These are phyloP conservation scores for Shargacucullia verbasci DNA, from an alignment of 2,888 invertebrate species.

Conservation along the genomic window DNA sequence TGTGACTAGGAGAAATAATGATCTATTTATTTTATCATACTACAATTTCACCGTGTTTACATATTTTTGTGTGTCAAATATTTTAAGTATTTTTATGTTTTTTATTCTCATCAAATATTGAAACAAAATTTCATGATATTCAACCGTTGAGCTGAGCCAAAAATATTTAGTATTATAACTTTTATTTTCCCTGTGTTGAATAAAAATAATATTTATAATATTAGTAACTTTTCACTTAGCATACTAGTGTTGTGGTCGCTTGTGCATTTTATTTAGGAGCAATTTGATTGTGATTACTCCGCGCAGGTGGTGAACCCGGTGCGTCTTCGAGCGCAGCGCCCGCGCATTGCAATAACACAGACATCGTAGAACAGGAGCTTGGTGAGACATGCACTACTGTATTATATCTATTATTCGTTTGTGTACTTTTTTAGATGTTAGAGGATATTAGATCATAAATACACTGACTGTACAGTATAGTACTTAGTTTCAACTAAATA, in stretches of 20 bases:
- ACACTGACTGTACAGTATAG: conserved; percentile 14
- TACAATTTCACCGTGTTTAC: conserved; percentile 10
- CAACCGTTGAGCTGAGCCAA: conserved; percentile 1
- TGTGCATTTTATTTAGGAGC: conserved; percentile 38
- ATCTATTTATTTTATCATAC: conserved; percentile 1
- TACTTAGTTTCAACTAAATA: conserved; percentile 29
- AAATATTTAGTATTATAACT: conserved; percentile 6
- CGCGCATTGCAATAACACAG: conserved; percentile 66
- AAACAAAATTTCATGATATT: background rate
- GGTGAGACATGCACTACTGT: conserved; percentile 72
- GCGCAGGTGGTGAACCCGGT: conserved; percentile 81
- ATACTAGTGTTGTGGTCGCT: background rate
- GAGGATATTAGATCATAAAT: conserved; percentile 4
- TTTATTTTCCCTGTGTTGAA: conserved; percentile 1
- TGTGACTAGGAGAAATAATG: background rate
- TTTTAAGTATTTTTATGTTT: background rate
- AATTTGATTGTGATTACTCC: conserved; percentile 53
- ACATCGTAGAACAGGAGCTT: conserved; percentile 80
- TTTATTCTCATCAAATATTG: conserved; percentile 1
- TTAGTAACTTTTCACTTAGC: background rate
- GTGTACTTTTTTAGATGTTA: conserved; percentile 31
- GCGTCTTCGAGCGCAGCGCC: conserved; percentile 70
- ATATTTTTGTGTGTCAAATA: conserved; percentile 20
- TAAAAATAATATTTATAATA: background rate
- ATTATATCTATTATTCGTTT: conserved; percentile 12